Percentiles rank a stretch among this genome's conserved stretches.
Conservation (phyloP, 2,888 invertebrate genomes). For the Lasioglossum zephyrum region DNA sequence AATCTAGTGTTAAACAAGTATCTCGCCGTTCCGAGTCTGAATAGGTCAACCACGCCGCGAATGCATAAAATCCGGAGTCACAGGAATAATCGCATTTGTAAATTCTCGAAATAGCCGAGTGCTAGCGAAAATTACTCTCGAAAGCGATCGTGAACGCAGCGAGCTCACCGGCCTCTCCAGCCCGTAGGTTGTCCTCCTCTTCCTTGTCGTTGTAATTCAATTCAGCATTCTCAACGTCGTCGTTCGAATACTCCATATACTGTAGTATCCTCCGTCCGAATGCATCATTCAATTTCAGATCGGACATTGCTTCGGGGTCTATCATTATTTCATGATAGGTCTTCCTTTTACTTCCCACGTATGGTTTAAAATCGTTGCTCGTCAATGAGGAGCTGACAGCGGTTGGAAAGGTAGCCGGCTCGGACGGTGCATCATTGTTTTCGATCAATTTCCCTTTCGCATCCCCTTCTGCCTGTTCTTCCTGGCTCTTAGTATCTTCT, state of each 20-base stretch:
- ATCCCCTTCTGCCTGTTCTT: background rate
- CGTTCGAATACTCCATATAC: conserved; percentile 55
- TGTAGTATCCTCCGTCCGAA: conserved; percentile 46
- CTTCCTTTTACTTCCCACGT: background rate
- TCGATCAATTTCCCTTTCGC: background rate
- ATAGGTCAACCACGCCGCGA: background rate
- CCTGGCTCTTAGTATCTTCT: conserved; percentile 3
- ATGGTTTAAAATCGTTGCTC: background rate
- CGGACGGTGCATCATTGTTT: background rate
- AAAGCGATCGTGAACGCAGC: background rate
- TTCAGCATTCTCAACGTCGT: conserved; percentile 51
- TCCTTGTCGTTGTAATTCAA: conserved; percentile 48
- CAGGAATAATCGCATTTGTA: background rate
- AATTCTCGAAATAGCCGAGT: background rate
- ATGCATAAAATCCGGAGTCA: background rate
- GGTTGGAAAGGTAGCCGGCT: background rate
- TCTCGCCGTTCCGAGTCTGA: background rate
- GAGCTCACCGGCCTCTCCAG: conserved; percentile 19
- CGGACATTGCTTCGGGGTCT: conserved; percentile 10
- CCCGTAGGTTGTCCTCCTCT: conserved; percentile 34
- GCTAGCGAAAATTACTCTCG: background rate
- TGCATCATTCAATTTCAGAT: conserved; percentile 26
- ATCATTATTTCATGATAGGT: conserved; percentile 28
- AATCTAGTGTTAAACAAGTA: too few relatives aligned
- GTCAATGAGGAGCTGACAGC: background rate